A percentile compares a stretch with the other conserved stretches of the same genome.
Evolutionary conservation across 2,797 vertebrate species (phyloP).

Genomic region (Myripristis murdjan): DNA sequence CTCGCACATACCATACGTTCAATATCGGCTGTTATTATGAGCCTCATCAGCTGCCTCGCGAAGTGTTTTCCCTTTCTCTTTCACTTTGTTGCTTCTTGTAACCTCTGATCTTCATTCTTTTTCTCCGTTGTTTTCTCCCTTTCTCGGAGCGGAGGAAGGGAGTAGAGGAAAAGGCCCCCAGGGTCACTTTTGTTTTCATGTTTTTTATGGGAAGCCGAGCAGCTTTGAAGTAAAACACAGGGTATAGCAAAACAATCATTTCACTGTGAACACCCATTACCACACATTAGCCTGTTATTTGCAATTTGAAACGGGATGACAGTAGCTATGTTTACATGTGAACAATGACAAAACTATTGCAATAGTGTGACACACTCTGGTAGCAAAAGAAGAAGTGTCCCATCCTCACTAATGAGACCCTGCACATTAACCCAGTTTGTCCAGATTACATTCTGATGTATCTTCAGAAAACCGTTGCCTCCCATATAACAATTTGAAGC

Average conservation of each 20-base stretch:
- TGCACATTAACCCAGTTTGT: too few species aligned
- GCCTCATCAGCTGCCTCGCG: not conserved
- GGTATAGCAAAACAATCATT: slow-evolving; percentile 70
- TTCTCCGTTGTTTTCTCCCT: slow-evolving; percentile 26
- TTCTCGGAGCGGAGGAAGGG: slow-evolving; percentile 36
- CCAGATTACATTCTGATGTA: too few species aligned
- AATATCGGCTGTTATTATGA: not conserved
- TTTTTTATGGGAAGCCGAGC: slow-evolving; percentile 60
- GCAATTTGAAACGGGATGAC: slow-evolving; percentile 13
- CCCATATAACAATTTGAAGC: too few species aligned
- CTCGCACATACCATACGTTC: too few species aligned
- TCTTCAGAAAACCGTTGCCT: too few species aligned
- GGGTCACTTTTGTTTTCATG: slow-evolving; percentile 51
- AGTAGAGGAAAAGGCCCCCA: slow-evolving; percentile 35
- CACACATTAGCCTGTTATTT: slow-evolving; percentile 63
- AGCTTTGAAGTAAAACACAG: slow-evolving; percentile 44
- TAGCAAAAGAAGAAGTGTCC: too few species aligned
- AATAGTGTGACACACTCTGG: too few species aligned
- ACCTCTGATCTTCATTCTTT: slow-evolving; percentile 1
- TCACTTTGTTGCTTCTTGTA: not conserved
- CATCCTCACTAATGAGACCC: too few species aligned
- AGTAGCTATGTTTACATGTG: not conserved
- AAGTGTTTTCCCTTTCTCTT: not conserved
- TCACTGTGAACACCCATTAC: slow-evolving; percentile 52
- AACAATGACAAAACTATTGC: slow-evolving; percentile 1